Evolutionary conservation across 1,140 invertebrate genomes (phyloP), one percentile per base, ranked within the genome.

Genomic region (Sycophaga agraensis): DNA sequence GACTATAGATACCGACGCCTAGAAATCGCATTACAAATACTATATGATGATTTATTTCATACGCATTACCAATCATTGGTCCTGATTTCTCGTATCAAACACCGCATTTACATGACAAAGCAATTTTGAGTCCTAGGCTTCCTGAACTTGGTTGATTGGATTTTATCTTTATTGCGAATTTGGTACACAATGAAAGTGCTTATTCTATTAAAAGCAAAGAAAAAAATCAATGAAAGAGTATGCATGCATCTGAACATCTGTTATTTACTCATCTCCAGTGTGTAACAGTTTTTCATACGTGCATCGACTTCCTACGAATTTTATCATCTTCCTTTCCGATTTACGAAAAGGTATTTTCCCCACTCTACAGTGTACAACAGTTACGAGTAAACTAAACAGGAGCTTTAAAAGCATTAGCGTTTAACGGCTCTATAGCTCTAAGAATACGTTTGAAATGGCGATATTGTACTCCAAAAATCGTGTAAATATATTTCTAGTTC

Each of bases 41-140:
- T 31, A 65, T 55, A 9, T 57, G 43, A 16, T 50, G 46, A 37
- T 66, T 68, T 11, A 68, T 63, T 68, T 68, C 64, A 42, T n/a
- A 63, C 8, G 17, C 51, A 8, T 39, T 66, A 0, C 57, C 31
- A 21, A 65, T 59, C 11, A 64, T n/a, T 8, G 34, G 59, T 16
- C n/a, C 40, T 6, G 62, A 68, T 35, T 50, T 46, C 1, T 66
- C 54, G 17, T 11, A n/a, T 16, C 14, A 43, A 4, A 14, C 40
- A n/a, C 51, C 50, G 46, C 65, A 66, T 1, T 39, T 17, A 48
- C 67, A 66, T 14, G 11, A n/a, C 3, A 66, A 9, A 46, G 2
- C 6, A 24, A 68, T 43, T 56, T 64, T 55, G 28, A 66, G 64
- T 34, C 54, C 55, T n/a, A 68, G 43, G 2, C 65, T 59, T 7